Evolutionary conservation across 2,113 vertebrate species (phyloP), one percentile per base, ranked within the genome.

Genomic region (Neogale vison): DNA sequence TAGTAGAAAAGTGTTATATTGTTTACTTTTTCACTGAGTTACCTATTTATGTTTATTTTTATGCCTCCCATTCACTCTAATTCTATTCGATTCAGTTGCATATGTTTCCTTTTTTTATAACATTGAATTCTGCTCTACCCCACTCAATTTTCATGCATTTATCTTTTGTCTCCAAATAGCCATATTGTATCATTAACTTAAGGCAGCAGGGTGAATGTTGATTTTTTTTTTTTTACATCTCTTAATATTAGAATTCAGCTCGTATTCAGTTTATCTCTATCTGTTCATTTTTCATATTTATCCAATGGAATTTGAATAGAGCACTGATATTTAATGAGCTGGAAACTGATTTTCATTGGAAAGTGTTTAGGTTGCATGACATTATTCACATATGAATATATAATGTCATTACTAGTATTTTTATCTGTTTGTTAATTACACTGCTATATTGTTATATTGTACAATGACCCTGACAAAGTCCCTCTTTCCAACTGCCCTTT

Each of bases 211-310:
- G 21, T 87, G 67, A 89, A 85, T 86, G 50, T 86, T 89, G 63
- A 29, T 81, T 21, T 59, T 29, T n/a, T n/a, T 90, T 36, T 94
- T 36, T 94, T 67, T 50, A 90, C 24, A 26, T 65, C 18, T 80
- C 11, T 71, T 84, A 76, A 79, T n/a, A 45, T 95, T 23, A 77
- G 23, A 93, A 72, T 80, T 29, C 17, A 86, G 88, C 4, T 89
- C 72, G 2, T 42, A 82, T 92, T 77, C 52, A 24, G 0, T 6
- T 96, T 87, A 92, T 39, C 52, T 92, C n/a, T 81, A 72, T 96
- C 85, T 96, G 24, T 2, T 90, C 20, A 20, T 69, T 97, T 98
- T 87, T 93, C 45, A 76, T 67, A 81, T 88, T 52, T 47, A 92
- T 69, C 42, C 39, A 92, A 14, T 87, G 20, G 59, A 86, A 92